phyloP scores from a whole-genome alignment of 2,888 invertebrate species.

The Drosophila anomalata region DNA sequence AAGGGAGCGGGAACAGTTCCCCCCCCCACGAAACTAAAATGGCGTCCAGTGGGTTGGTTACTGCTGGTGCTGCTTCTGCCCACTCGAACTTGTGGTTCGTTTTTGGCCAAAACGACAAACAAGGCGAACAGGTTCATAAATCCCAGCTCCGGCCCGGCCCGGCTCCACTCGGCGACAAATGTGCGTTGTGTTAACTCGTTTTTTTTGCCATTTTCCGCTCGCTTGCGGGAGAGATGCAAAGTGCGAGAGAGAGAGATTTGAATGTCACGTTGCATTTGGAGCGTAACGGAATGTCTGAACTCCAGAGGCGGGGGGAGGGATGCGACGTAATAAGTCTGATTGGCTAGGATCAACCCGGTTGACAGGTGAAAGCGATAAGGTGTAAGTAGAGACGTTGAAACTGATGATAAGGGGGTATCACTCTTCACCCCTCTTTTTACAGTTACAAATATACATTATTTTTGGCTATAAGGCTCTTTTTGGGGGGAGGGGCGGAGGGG shows the following conservation, averaged over 20 bases:
- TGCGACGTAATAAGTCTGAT: slow-evolving; percentile 2
- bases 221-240: slow-evolving; percentile 21
- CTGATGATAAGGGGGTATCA: neutral
- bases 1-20: slow-evolving; percentile 4
- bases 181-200: slow-evolving; percentile 37
- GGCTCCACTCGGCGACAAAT: slow-evolving; percentile 53
- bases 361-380: slow-evolving; percentile 55
- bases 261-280: slow-evolving; percentile 65
- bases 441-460: neutral
- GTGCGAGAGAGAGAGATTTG: slow-evolving; percentile 48
- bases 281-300: slow-evolving; percentile 16
- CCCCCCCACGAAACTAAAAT: slow-evolving; percentile 48
- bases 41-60: slow-evolving; percentile 56
- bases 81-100: slow-evolving; percentile 53
- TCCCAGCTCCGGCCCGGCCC: slow-evolving; percentile 34
- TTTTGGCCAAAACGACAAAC: slow-evolving; percentile 55
- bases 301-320: too few relatives aligned
- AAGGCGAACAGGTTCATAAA: slow-evolving; percentile 73
- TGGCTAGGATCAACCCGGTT: neutral
- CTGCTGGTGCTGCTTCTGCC: slow-evolving; percentile 39
- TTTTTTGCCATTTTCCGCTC: slow-evolving; percentile 24
- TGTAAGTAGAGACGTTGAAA: slow-evolving; percentile 24
- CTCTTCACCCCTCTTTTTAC: neutral
- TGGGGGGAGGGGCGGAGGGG: neutral
- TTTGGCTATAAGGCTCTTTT: slow-evolving; percentile 9